A percentile compares a stretch with the other conserved stretches of the same genome.
phyloP scores from a whole-genome alignment of 2,797 vertebrate species.

The Anableps anableps region DNA sequence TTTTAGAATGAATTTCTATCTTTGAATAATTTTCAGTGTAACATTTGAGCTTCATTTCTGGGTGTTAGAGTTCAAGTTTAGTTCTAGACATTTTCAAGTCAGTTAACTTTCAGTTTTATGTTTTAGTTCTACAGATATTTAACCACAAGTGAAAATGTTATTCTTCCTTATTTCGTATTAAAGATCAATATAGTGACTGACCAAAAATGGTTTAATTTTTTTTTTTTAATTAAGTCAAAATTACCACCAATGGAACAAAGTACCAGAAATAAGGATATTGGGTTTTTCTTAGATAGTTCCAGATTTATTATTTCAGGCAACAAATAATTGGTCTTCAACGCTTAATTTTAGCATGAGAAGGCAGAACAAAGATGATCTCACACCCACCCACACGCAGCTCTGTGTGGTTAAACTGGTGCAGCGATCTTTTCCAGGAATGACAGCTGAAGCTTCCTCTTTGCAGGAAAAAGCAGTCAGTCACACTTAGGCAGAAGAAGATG shows the following conservation, averaged over 20 bases:
- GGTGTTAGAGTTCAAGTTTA: slow-evolving; percentile 7
- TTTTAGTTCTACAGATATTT: not conserved
- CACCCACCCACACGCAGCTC: slow-evolving; percentile 1
- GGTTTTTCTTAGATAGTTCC: not conserved
- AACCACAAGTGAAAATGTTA: not conserved
- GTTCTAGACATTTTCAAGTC: slow-evolving; percentile 4
- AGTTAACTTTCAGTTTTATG: slow-evolving; percentile 5
- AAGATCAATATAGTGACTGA: not conserved
- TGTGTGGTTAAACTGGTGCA: slow-evolving; percentile 46
- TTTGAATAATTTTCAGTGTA: slow-evolving; percentile 4
- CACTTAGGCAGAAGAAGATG: slow-evolving; percentile 57
- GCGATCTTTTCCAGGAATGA: slow-evolving; percentile 70
- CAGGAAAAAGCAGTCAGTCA: slow-evolving; percentile 50
- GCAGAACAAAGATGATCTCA: slow-evolving; percentile 6
- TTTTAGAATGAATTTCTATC: slow-evolving; percentile 15
- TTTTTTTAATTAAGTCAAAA: not conserved
- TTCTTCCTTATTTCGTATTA: not conserved
- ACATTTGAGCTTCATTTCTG: slow-evolving; percentile 13
- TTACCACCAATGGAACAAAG: not conserved
- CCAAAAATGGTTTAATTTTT: not conserved
- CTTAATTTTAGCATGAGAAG: not conserved
- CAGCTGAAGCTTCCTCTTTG: slow-evolving; percentile 64
- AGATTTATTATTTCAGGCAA: not conserved
- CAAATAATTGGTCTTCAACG: not conserved
- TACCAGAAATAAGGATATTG: not conserved